phyloP scores from a whole-genome alignment of 1,140 invertebrate species.

The Zaprionus capensis region DNA sequence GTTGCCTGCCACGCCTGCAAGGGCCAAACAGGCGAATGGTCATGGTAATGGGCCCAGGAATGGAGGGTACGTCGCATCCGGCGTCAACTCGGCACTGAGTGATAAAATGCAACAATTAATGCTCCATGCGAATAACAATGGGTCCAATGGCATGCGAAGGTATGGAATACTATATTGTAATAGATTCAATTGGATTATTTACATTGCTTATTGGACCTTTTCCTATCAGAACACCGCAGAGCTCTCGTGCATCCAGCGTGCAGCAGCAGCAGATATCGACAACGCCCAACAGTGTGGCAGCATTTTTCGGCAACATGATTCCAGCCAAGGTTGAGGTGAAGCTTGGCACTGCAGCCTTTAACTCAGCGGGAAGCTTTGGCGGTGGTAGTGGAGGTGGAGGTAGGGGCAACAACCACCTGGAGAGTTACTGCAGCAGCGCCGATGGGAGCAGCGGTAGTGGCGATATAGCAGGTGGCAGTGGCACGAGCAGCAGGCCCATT shows the following conservation, averaged over 20 bases:
- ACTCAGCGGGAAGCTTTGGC: conserved; percentile 3
- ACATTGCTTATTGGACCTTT: not conserved
- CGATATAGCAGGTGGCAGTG: conserved; percentile 28
- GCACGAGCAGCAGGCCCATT: conserved; percentile 65
- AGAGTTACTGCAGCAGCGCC: conserved; percentile 66
- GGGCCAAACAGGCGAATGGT: conserved; percentile 42
- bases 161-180: conserved; percentile 3
- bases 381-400: not conserved
- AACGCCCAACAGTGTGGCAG: conserved; percentile 71
- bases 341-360: conserved; percentile 56
- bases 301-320: conserved; percentile 83
- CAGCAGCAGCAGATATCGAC: conserved; percentile 60
- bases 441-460: conserved; percentile 57
- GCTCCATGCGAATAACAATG: conserved; percentile 50
- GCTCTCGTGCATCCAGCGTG: conserved; percentile 56
- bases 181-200: not conserved
- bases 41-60: conserved; percentile 23
- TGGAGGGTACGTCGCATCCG: conserved; percentile 6
- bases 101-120: conserved; percentile 72
- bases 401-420: conserved; percentile 35
- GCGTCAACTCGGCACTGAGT: conserved; percentile 51
- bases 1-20: conserved; percentile 36
- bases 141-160: conserved; percentile 54
- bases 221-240: conserved; percentile 57
- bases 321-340: conserved; percentile 81